These are phyloP conservation scores for Rhynchopsitta pachyrhyncha DNA, from an alignment of 2,113 vertebrate species.

Conservation along the genomic window DNA sequence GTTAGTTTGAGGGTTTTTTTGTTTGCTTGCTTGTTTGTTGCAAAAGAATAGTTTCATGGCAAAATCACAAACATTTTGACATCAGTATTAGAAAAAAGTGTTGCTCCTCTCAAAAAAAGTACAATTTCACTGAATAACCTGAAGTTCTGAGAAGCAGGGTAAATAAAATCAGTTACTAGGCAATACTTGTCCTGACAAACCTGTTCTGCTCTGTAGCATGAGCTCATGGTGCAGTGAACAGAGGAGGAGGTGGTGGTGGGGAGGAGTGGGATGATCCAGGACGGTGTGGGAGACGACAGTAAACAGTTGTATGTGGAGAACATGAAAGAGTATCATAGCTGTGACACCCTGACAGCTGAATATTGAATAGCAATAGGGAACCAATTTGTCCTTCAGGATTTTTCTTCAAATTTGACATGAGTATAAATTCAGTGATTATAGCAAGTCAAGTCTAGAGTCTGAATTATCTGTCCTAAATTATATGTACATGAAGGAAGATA, in stretches of 20 bases:
- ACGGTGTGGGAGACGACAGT: not conserved
- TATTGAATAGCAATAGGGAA: not conserved
- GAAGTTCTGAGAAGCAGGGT: not conserved
- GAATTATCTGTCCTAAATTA: not conserved
- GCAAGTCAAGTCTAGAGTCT: not conserved
- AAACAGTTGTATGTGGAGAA: not conserved
- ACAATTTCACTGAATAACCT: not conserved
- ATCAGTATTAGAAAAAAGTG: not conserved
- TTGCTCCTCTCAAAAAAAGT: not conserved
- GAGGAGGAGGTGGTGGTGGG: not conserved
- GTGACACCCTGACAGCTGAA: not conserved
- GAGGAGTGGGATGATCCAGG: not conserved
- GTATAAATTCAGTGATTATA: not conserved
- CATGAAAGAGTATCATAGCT: not conserved
- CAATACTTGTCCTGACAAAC: not conserved
- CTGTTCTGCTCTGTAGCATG: not conserved
- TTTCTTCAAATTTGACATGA: not conserved
- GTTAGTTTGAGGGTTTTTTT: not conserved
- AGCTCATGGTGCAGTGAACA: not conserved
- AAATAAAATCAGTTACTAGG: slow-evolving; percentile 20
- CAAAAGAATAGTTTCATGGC: not conserved
- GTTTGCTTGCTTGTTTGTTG: not conserved
- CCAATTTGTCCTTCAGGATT: not conserved
- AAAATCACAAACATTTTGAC: not conserved
- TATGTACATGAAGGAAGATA: not conserved